Evolutionary conservation across 2,888 invertebrate species (phyloP).

Genomic region (Actias luna): DNA sequence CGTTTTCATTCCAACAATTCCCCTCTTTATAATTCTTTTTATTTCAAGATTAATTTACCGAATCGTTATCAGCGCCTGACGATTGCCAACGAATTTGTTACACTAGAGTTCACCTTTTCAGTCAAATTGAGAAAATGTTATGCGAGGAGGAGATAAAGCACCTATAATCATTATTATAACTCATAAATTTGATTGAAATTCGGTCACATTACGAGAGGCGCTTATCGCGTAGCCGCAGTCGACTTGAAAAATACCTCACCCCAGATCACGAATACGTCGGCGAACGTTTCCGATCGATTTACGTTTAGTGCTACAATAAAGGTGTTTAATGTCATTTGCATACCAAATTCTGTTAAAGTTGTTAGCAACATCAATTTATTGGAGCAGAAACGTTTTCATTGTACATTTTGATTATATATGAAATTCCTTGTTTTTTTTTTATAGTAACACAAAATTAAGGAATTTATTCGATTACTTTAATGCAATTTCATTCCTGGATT

Average conservation of each 20-base stretch:
- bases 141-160: constrained; percentile 73
- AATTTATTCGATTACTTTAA: neutral
- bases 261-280: constrained; percentile 60
- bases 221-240: constrained; percentile 78
- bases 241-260: constrained; percentile 75
- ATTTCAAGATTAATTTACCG: constrained; percentile 71
- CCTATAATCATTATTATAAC: constrained; percentile 80
- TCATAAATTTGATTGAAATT: constrained; percentile 82
- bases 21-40: constrained; percentile 54
- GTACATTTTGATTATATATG: neutral
- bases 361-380: constrained; percentile 46
- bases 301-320: constrained; percentile 70
- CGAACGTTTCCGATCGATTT: constrained; percentile 75
- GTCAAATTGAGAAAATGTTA: constrained; percentile 75
- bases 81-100: constrained; percentile 78
- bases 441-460: constrained; percentile 4
- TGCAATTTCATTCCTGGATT: neutral
- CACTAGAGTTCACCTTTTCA: constrained; percentile 79
- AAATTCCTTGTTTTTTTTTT: neutral
- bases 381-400: constrained; percentile 25
- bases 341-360: constrained; percentile 54
- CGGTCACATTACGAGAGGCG: constrained; percentile 74
- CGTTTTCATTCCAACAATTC: constrained; percentile 45
- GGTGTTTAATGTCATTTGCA: constrained; percentile 72
- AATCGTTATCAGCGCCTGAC: constrained; percentile 78